Evolutionary conservation across 2,113 vertebrate genomes (phyloP).

Genomic region (Sapayoa aenigma): DNA sequence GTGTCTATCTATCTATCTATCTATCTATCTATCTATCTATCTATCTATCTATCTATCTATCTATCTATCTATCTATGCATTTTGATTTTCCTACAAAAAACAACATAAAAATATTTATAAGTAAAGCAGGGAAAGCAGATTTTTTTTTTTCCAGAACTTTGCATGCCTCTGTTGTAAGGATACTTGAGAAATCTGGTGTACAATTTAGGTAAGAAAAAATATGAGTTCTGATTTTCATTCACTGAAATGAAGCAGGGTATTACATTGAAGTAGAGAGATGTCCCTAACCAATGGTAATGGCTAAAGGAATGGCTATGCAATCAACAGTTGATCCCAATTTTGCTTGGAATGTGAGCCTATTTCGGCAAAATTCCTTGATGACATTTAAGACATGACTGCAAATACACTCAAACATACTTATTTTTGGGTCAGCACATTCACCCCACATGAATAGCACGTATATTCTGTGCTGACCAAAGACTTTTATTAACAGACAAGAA

Average conservation of each 20-base stretch:
- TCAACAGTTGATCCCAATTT: background rate
- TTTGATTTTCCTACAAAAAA: conserved; percentile 33
- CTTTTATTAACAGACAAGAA: background rate
- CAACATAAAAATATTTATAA: background rate
- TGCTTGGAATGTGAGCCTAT: background rate
- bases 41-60: too few relatives aligned
- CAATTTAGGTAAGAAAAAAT: background rate
- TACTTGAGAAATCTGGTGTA: background rate
- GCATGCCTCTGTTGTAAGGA: background rate
- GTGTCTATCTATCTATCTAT: background rate
- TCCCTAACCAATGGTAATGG: background rate
- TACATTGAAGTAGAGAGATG: background rate
- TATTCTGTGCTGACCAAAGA: background rate
- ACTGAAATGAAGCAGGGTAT: background rate
- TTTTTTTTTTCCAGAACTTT: background rate
- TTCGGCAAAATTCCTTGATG: background rate
- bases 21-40: too few relatives aligned
- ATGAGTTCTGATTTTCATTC: background rate
- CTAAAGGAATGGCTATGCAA: background rate
- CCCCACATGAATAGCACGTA: background rate
- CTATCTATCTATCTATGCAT: background rate
- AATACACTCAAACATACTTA: background rate
- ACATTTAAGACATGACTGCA: background rate
- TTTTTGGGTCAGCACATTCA: background rate
- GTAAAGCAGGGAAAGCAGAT: conserved; percentile 28